Evolutionary conservation across 2,113 vertebrate species (phyloP).

Genomic region (Donacobius atricapilla): DNA sequence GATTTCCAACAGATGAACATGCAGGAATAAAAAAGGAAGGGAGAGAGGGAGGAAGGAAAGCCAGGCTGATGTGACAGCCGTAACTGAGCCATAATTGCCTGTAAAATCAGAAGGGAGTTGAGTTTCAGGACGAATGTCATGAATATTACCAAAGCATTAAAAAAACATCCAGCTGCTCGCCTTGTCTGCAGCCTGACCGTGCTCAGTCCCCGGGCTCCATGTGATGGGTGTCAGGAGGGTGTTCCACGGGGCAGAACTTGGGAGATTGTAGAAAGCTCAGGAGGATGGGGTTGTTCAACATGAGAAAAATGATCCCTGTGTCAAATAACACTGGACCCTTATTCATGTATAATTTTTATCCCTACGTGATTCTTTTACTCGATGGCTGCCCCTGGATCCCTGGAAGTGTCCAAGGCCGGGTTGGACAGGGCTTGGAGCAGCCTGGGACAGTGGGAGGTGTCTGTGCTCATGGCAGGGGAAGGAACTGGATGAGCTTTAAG

Average conservation of each 20-base stretch:
- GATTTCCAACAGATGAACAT: conserved; percentile 1
- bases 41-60: background rate
- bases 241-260: background rate
- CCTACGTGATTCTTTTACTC: background rate
- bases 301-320: background rate
- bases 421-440: accelerated
- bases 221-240: accelerated
- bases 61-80: background rate
- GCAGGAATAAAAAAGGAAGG: background rate
- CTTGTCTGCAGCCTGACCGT: background rate
- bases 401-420: background rate
- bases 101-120: conserved; percentile 13
- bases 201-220: accelerated
- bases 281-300: background rate
- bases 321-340: background rate
- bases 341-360: background rate
- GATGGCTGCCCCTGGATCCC: background rate
- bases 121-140: background rate
- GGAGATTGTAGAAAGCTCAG: background rate
- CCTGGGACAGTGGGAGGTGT: background rate
- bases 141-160: conserved; percentile 6
- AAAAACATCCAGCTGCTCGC: background rate
- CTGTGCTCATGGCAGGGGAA: background rate
- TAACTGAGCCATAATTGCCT: conserved; percentile 1
- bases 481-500: background rate